Conservation (phyloP, 23 tunicate species). For the Trididemnum miniatum region DNA sequence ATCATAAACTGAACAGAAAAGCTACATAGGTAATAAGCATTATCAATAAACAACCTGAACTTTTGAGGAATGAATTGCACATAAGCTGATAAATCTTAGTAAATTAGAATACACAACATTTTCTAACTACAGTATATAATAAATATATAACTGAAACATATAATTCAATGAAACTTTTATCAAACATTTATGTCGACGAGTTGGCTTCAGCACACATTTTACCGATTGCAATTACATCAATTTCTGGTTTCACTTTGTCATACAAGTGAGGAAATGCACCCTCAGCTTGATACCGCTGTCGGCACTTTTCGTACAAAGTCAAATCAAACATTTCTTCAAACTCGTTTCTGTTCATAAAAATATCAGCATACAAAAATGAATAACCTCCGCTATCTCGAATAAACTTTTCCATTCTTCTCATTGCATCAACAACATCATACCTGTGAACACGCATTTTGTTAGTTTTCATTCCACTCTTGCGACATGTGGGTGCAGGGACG, state of each 20-base stretch:
- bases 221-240: slow-evolving; percentile 69
- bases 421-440: slow-evolving; percentile 66
- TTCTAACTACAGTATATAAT: too few species aligned
- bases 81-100: too few species aligned
- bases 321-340: slow-evolving; percentile 83
- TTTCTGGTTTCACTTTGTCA: slow-evolving; percentile 74
- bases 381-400: slow-evolving; percentile 76
- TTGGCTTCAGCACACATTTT: slow-evolving; percentile 37
- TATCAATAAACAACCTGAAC: too few species aligned
- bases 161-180: too few species aligned
- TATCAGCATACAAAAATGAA: slow-evolving; percentile 84
- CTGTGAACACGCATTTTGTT: slow-evolving; percentile 8
- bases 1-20: too few species aligned
- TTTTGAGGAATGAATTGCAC: too few species aligned
- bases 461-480: too few species aligned
- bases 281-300: slow-evolving; percentile 58
- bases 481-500: too few species aligned
- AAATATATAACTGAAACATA: too few species aligned
- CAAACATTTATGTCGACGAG: too few species aligned
- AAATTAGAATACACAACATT: too few species aligned
- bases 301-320: slow-evolving; percentile 62
- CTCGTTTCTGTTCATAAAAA: slow-evolving; percentile 69
- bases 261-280: slow-evolving; percentile 80
- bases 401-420: slow-evolving; percentile 83
- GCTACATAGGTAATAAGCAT: too few species aligned